Percentiles rank a stretch among this genome's conserved stretches.
These are phyloP conservation scores for Machimus rusticus DNA, from an alignment of 2,888 invertebrate species.

Conservation along the genomic window DNA sequence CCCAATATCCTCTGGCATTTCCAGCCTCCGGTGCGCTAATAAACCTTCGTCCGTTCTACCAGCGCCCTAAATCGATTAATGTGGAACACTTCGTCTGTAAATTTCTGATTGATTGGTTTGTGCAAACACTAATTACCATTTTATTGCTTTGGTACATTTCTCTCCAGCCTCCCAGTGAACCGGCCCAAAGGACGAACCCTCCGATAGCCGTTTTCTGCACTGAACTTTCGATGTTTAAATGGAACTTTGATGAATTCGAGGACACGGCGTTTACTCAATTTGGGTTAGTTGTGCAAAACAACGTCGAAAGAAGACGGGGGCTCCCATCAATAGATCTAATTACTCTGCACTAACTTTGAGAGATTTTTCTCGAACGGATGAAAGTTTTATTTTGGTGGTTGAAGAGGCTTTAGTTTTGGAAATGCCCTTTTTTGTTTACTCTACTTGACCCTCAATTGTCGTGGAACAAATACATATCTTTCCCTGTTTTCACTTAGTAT, in stretches of 20 bases:
- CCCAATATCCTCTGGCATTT: constrained; percentile 42
- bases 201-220: not conserved
- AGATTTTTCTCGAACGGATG: not conserved
- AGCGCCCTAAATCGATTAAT: constrained; percentile 50
- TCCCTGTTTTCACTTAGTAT: too few relatives aligned
- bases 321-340: constrained; percentile 16
- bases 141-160: constrained; percentile 50
- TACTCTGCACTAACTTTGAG: not conserved
- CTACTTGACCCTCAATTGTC: not conserved
- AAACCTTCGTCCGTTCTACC: constrained; percentile 32
- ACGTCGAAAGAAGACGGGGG: not conserved
- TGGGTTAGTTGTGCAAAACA: constrained; percentile 29
- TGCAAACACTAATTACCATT: constrained; percentile 53
- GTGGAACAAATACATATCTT: too few relatives aligned
- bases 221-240: constrained; percentile 11
- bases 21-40: constrained; percentile 41
- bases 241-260: constrained; percentile 12
- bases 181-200: constrained; percentile 6
- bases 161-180: constrained; percentile 14
- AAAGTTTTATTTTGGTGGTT: not conserved
- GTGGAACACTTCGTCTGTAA: constrained; percentile 51
- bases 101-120: constrained; percentile 53
- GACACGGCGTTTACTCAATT: constrained; percentile 21
- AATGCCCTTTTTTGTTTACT: not conserved
- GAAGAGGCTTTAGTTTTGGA: not conserved